Evolutionary conservation across 1,140 invertebrate genomes (phyloP).

Genomic region (Diprion similis): DNA sequence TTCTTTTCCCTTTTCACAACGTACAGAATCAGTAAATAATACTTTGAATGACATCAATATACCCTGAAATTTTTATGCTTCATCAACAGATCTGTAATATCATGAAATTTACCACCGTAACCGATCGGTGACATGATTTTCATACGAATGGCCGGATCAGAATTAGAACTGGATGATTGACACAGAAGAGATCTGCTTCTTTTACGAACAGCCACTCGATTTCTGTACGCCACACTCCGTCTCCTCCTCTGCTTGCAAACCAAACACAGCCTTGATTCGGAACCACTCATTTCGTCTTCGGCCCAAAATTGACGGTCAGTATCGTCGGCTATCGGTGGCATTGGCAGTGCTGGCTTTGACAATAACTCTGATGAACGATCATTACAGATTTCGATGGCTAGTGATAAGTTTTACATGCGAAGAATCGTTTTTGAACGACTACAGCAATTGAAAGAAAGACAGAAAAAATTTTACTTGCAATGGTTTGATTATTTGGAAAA

Average conservation of each 20-base stretch:
- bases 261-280: constrained; percentile 36
- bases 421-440: too few species aligned
- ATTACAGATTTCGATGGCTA: too few species aligned
- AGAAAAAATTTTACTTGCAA: constrained; percentile 12
- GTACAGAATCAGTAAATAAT: neutral
- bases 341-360: constrained; percentile 26
- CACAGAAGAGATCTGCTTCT: neutral
- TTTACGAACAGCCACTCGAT: constrained; percentile 23
- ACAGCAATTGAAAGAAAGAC: constrained; percentile 10
- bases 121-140: neutral
- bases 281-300: constrained; percentile 44
- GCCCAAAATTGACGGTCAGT: constrained; percentile 47
- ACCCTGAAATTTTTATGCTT: neutral
- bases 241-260: constrained; percentile 35
- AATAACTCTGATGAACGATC: neutral
- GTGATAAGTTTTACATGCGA: too few species aligned
- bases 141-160: neutral
- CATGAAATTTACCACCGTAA: neutral
- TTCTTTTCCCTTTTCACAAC: neutral
- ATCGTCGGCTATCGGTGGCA: constrained; percentile 33
- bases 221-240: constrained; percentile 41
- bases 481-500: too few species aligned
- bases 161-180: neutral
- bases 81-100: neutral
- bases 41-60: neutral